Evolutionary conservation across 2,113 vertebrate genomes (phyloP).

Genomic region (Pterocles burchelli): DNA sequence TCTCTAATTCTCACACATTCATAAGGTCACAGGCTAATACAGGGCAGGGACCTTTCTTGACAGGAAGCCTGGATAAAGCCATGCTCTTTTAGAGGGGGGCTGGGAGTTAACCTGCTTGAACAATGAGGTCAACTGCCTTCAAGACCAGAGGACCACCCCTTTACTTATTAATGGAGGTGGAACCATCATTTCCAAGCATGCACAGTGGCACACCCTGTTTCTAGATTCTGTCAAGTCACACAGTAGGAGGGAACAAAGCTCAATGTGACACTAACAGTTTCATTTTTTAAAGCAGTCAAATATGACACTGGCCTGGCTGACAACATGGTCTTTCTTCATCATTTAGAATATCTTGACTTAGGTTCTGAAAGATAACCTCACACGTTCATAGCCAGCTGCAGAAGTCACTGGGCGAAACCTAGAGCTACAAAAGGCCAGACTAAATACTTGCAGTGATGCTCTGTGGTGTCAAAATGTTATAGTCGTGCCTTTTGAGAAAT

Average conservation of each 20-base stretch:
- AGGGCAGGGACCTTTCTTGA: slow-evolving; percentile 20
- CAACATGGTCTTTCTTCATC: not conserved
- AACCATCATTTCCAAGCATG: slow-evolving; percentile 8
- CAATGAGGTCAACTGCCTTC: slow-evolving; percentile 4
- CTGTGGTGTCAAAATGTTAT: not conserved
- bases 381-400: not conserved
- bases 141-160: not conserved
- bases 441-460: not conserved
- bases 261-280: not conserved
- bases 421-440: not conserved
- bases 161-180: slow-evolving; percentile 9
- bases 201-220: not conserved
- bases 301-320: not conserved
- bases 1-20: slow-evolving; percentile 5
- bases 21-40: not conserved
- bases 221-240: not conserved
- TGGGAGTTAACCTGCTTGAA: slow-evolving; percentile 31
- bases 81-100: not conserved
- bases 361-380: not conserved
- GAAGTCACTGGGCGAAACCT: not conserved
- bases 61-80: slow-evolving; percentile 19
- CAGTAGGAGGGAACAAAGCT: not conserved
- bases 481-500: not conserved
- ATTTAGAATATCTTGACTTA: not conserved
- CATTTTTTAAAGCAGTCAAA: not conserved